Conservation (phyloP, 1,140 invertebrate species). For the Trichonephila clavipes region DNA sequence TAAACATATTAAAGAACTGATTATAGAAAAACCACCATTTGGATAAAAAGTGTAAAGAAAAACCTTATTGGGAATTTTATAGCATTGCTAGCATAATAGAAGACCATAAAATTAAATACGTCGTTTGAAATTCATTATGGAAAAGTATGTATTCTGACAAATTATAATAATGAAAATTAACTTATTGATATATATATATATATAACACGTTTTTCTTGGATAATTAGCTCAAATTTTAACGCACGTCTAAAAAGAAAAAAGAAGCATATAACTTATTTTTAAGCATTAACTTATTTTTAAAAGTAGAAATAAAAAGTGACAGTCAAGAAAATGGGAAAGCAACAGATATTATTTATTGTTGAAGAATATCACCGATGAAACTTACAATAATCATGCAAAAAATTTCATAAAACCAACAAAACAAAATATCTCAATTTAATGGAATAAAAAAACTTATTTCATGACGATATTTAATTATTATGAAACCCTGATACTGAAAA, state of each 20-base stretch:
- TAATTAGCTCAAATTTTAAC: background rate
- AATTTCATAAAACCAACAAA: no score
- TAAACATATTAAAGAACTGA: background rate
- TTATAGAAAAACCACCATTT: conserved; percentile 17
- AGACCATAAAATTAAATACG: conserved; percentile 17
- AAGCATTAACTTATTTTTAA: background rate
- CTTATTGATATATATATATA: conserved; percentile 10
- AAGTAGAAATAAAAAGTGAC: background rate
- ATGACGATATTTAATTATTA: no score
- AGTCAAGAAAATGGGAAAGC: no score
- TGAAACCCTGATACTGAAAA: no score
- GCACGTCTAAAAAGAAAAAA: no score
- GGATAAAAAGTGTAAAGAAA: background rate
- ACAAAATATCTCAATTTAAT: no score
- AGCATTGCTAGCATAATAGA: conserved; percentile 5
- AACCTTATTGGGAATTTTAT: conserved; percentile 13
- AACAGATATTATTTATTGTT: no score
- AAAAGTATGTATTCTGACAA: conserved; percentile 32
- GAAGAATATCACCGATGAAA: no score
- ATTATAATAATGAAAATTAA: conserved; percentile 10
- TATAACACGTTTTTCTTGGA: background rate
- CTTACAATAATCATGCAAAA: no score
- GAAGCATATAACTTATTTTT: background rate
- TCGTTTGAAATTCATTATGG: conserved; percentile 5
- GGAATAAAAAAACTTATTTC: no score